Evolutionary conservation across 2,888 invertebrate genomes (phyloP).

Genomic region (Halictus ligatus): DNA sequence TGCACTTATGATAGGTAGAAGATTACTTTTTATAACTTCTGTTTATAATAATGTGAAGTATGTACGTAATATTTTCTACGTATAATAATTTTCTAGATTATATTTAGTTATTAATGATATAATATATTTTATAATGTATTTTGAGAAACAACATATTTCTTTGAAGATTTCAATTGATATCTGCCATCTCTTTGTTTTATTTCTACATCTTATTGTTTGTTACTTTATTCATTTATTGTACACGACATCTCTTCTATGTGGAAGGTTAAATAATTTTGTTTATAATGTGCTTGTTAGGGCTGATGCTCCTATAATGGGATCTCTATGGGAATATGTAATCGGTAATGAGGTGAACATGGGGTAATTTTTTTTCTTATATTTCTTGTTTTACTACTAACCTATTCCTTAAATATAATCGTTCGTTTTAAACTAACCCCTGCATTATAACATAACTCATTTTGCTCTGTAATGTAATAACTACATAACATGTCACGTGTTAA

Average conservation of each 20-base stretch:
- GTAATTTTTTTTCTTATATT: constrained; percentile 85
- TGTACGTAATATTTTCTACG: background rate
- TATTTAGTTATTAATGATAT: background rate
- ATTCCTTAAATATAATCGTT: constrained; percentile 9
- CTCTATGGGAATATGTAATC: constrained; percentile 95
- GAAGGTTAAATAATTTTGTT: constrained; percentile 62
- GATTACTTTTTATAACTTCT: background rate
- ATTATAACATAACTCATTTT: constrained; percentile 7
- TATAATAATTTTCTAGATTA: background rate
- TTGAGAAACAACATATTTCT: constrained; percentile 1
- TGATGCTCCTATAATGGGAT: constrained; percentile 98
- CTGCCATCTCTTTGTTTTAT: constrained; percentile 50
- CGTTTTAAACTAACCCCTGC: constrained; percentile 19
- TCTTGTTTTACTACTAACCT: constrained; percentile 5
- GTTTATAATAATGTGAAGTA: background rate
- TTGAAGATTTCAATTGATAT: constrained; percentile 41
- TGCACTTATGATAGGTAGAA: background rate
- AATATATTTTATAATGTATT: background rate
- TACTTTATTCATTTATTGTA: constrained; percentile 11
- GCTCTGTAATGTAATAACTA: background rate
- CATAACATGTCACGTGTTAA: background rate
- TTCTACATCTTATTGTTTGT: constrained; percentile 21
- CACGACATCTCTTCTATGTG: constrained; percentile 47
- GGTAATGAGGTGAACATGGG: constrained; percentile 91
- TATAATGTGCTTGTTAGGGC: constrained; percentile 89